phyloP scores from a whole-genome alignment of 2,888 invertebrate genomes.

The Apamea monoglypha region DNA sequence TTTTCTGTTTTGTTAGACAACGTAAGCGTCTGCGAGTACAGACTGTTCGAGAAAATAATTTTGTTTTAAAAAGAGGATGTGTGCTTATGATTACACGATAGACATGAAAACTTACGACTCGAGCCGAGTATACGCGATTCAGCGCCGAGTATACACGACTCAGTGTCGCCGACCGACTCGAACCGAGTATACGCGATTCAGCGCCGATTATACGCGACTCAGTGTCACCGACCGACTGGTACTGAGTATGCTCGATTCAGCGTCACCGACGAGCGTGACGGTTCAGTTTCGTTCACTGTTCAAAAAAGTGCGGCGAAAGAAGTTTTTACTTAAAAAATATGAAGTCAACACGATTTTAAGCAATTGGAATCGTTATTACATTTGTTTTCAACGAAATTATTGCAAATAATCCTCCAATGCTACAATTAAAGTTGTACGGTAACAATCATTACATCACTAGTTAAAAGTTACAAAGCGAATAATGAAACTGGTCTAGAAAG shows the following conservation, averaged over 20 bases:
- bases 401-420: neutral
- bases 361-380: neutral
- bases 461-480: slow-evolving; percentile 10
- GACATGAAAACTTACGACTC: neutral
- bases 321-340: too few species aligned
- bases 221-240: too few species aligned
- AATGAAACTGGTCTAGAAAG: neutral
- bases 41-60: neutral
- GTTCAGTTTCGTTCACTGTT: neutral
- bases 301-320: neutral
- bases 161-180: neutral
- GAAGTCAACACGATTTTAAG: neutral
- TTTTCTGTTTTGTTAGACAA: slow-evolving; percentile 39
- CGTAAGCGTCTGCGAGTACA: neutral
- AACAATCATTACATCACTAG: neutral
- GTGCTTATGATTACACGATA: neutral
- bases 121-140: neutral
- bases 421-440: neutral
- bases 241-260: neutral
- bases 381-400: neutral
- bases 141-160: neutral
- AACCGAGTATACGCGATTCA: neutral
- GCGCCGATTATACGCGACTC: too few species aligned
- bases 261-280: too few species aligned
- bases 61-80: neutral